Conservation (phyloP, 2,113 vertebrate species). For the Tretioscincus oriximinensis region DNA sequence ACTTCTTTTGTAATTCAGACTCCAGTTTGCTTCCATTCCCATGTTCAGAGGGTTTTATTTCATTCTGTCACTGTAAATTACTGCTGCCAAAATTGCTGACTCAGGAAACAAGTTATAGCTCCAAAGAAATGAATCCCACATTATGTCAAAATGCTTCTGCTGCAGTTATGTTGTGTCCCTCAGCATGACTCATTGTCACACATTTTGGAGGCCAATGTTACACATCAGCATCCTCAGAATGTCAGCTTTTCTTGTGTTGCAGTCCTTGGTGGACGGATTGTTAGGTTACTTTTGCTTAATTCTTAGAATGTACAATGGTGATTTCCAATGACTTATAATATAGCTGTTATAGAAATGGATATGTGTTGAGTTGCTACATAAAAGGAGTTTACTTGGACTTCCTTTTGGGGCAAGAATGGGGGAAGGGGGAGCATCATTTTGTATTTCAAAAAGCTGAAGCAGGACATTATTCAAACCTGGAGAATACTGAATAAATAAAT, state of each 20-base stretch:
- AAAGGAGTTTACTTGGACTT: slow-evolving; percentile 21
- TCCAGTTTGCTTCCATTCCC: slow-evolving; percentile 55
- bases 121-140: slow-evolving; percentile 69
- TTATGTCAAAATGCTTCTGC: slow-evolving; percentile 65
- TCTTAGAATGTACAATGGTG: slow-evolving; percentile 33
- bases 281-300: slow-evolving; percentile 42
- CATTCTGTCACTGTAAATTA: slow-evolving; percentile 68
- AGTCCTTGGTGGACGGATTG: slow-evolving; percentile 59
- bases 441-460: slow-evolving; percentile 15
- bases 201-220: slow-evolving; percentile 58
- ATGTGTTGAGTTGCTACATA: slow-evolving; percentile 35
- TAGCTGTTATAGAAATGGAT: slow-evolving; percentile 40
- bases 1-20: slow-evolving; percentile 45
- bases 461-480: slow-evolving; percentile 1
- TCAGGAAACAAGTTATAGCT: slow-evolving; percentile 75
- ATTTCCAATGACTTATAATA: slow-evolving; percentile 41
- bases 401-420: slow-evolving; percentile 19
- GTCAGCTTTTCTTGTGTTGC: slow-evolving; percentile 62
- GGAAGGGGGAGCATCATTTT: background rate
- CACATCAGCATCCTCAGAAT: slow-evolving; percentile 54
- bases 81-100: slow-evolving; percentile 67
- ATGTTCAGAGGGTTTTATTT: slow-evolving; percentile 63
- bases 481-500: background rate
- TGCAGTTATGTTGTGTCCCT: slow-evolving; percentile 61
- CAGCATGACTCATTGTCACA: slow-evolving; percentile 69